Evolutionary conservation across 2,113 vertebrate genomes (phyloP), one percentile per base, ranked within the genome.

Genomic region (Nesogale talazaci): DNA sequence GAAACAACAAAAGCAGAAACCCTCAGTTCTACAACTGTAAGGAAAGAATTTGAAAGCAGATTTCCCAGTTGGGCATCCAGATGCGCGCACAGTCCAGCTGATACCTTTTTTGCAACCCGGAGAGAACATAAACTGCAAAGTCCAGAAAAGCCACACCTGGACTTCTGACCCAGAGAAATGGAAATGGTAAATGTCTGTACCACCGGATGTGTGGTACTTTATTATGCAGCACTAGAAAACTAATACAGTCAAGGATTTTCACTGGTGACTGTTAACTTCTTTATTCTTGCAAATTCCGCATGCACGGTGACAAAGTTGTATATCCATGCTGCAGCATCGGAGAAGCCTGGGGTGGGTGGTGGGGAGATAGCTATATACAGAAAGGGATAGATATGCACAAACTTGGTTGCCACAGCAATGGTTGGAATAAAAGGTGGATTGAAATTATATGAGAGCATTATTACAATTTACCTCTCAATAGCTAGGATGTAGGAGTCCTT

Each of bases 111-210:
- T 42, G 52, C 25, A 79, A 25, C 52, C 25, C 38, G 2, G n/a
- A 56, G 36, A 77, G 14, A 82, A 16, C 82, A 25, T 7, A 70
- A 61, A 77, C 31, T 89, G 16, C 67, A 76, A 76, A 82, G 34
- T 29, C 67, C 59, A 70, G 19, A 3, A 25, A 75, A 92, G 16
- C 20, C 69, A 9, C 76, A 17, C 34, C 86, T 67, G n/a, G n/a
- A 76, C 59, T 81, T 52, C 65, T 81, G 38, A 89, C 31, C 23
- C 7, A 40, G 9, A 81, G 76, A 85, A 94, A 92, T 42, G 72
- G 46, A 89, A 29, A 80, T 40, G 78, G 14, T 84, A n/a, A 82
- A 70, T 67, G 31, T 61, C 15, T 76, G 67, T 85, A 12, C 31
- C 52, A 17, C n/a, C 81, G n/a, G 61, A 23, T 76, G 46, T 40